Base-by-base conservation (phyloP, 2,888 invertebrate species). In the Tupiocoris notatus region DNA sequence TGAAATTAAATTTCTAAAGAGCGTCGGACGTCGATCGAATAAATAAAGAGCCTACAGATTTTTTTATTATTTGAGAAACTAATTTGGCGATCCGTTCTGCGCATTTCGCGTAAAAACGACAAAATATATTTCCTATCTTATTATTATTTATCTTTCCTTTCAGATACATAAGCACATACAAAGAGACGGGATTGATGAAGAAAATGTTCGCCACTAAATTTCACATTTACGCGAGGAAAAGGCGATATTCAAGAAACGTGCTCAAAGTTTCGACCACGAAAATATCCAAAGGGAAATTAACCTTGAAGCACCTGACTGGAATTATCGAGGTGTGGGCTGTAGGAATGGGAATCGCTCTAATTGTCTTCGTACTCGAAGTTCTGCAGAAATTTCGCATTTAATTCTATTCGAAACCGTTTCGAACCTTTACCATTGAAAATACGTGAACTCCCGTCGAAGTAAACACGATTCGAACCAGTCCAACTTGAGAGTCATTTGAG, bases 311-410 rank as follows among this genome's bases (percentile, higher is more conserved):
- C 22, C 54, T 74, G 20, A 74, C 74, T 0, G 74, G 74, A n/a
- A 74, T 74, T 16, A 64, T 74, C 17, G 74, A 65, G 57, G 65
- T 74, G 6, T 74, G 74, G 74, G 74, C 64, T 2, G 56, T 74
- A 3, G 74, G 74, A 21, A 23, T 74, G 64, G 63, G 18, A 6
- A 0, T 74, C 0, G 63, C 64, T 1, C 57, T 64, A 16, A 1
- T 74, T 1, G 74, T 74, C 1, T 74, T 74, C 24, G 54, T 63
- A 54, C 17, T 74, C 7, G 74, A 74, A 56, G 54, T 74, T 17
- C 25, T 74, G 1, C 74, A 74, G 17, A 74, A 64, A 58, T 74
- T 20, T 57, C 74, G 64, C 56, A 74, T 74, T 57, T 74, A 64
- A n/a, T 59, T n/a, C n/a, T n/a, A n/a, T n/a, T n/a, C n/a, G n/a